Percentiles rank a stretch among this genome's conserved stretches.
phyloP scores from a whole-genome alignment of 2,113 vertebrate species.

The Neoarius graeffei region DNA sequence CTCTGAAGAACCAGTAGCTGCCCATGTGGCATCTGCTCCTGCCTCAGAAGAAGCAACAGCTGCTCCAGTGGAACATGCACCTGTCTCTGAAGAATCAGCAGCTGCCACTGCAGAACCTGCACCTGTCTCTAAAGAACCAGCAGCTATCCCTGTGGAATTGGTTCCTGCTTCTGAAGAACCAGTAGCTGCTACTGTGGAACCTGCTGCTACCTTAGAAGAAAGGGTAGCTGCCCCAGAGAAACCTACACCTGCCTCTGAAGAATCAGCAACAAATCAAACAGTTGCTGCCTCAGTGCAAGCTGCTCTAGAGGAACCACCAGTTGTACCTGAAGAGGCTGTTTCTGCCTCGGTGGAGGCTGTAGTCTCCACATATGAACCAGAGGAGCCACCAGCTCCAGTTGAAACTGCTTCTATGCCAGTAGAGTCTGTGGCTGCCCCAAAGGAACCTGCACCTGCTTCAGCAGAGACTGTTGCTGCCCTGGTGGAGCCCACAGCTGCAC shows the following conservation, averaged over 20 bases:
- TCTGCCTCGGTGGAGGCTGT: not conserved
- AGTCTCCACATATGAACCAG: conserved; percentile 20
- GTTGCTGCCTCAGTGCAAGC: conserved; percentile 12
- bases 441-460: conserved; percentile 14
- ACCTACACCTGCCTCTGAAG: conserved; percentile 19
- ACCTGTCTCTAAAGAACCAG: conserved; percentile 26
- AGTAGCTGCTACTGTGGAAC: not conserved
- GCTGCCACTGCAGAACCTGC: not conserved
- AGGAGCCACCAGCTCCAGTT: not conserved
- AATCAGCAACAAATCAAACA: conserved; percentile 45
- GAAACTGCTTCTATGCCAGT: conserved; percentile 41
- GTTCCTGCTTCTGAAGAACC: conserved; percentile 27
- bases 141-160: conserved; percentile 35
- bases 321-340: not conserved
- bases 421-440: conserved; percentile 52
- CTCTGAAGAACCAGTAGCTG: conserved; percentile 3
- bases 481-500: conserved; percentile 31
- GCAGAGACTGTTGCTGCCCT: not conserved
- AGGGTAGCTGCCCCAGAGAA: not conserved
- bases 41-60: not conserved
- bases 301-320: conserved; percentile 43
- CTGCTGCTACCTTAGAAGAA: conserved; percentile 30
- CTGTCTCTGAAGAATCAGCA: not conserved
- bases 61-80: not conserved
- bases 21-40: conserved; percentile 8